A percentile compares a stretch with the other conserved stretches of the same genome.
Conservation (phyloP, 2,113 vertebrate genomes). For the Rhabdomys dilectus region DNA sequence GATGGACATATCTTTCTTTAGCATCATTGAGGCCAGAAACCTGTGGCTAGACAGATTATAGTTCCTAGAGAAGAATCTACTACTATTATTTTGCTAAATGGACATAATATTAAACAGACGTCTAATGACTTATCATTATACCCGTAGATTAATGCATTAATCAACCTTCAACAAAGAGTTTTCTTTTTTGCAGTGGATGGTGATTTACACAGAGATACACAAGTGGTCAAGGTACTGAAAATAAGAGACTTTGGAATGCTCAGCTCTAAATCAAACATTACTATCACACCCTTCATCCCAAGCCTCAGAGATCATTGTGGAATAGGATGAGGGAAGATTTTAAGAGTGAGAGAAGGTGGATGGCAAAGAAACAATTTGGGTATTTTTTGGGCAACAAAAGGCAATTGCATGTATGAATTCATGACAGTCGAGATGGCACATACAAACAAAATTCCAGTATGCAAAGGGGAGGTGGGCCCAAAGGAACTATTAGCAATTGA, state of each 20-base stretch:
- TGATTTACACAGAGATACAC: neutral
- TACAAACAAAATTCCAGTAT: neutral
- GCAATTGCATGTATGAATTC: neutral
- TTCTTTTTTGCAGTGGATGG: neutral
- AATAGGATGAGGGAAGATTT: neutral
- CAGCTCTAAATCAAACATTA: neutral
- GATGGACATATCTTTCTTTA: neutral
- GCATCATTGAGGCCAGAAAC: neutral
- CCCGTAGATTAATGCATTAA: neutral
- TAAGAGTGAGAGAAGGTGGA: neutral
- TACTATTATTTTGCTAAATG: neutral
- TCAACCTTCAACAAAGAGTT: neutral
- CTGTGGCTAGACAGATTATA: neutral
- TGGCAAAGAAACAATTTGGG: neutral
- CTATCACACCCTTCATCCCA: neutral
- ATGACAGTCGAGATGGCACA: neutral
- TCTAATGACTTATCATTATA: neutral
- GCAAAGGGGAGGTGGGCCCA: neutral
- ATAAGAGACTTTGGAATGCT: neutral
- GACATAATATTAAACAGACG: neutral
- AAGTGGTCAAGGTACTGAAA: neutral
- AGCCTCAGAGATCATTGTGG: neutral
- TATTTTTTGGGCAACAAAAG: neutral
- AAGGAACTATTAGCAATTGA: neutral
- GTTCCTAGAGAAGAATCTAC: neutral